Evolutionary conservation across 2,888 invertebrate species (phyloP).

Genomic region (Sphaerophoria rueppellii): DNA sequence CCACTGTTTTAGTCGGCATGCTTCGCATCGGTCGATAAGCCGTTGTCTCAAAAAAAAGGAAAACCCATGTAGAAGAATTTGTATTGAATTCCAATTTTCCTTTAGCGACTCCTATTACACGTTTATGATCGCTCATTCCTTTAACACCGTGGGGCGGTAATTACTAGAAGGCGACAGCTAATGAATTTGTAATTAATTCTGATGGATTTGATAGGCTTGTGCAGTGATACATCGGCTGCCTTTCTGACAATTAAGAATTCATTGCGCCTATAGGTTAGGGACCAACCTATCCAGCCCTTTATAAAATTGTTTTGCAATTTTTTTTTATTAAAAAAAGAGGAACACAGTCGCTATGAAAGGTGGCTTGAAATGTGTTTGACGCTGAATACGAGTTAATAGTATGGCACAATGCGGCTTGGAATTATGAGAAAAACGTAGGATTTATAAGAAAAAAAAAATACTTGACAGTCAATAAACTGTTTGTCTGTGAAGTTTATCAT

Average conservation of each 20-base stretch:
- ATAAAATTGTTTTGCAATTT: neutral
- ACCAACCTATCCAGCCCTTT: constrained; percentile 33
- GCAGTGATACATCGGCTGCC: neutral
- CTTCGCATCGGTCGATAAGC: no score
- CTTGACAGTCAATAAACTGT: no score
- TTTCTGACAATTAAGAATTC: constrained; percentile 44
- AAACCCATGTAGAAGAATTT: no score
- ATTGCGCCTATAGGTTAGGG: constrained; percentile 7
- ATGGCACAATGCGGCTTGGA: no score
- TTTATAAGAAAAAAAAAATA: no score
- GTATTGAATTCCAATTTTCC: constrained; percentile 33
- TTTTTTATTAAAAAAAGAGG: neutral
- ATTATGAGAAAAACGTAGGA: no score
- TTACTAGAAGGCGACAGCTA: constrained; percentile 64
- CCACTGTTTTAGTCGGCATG: no score
- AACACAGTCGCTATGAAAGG: neutral
- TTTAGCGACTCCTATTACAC: neutral
- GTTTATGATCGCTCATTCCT: neutral
- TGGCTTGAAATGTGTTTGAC: neutral
- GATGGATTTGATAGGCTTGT: constrained; percentile 9
- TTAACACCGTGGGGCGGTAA: constrained; percentile 60
- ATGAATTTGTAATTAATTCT: constrained; percentile 58
- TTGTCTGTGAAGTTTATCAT: no score
- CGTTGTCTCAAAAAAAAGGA: no score
- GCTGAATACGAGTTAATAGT: no score